Evolutionary conservation across 2,113 vertebrate species (phyloP).

Genomic region (Hyaena hyaena): DNA sequence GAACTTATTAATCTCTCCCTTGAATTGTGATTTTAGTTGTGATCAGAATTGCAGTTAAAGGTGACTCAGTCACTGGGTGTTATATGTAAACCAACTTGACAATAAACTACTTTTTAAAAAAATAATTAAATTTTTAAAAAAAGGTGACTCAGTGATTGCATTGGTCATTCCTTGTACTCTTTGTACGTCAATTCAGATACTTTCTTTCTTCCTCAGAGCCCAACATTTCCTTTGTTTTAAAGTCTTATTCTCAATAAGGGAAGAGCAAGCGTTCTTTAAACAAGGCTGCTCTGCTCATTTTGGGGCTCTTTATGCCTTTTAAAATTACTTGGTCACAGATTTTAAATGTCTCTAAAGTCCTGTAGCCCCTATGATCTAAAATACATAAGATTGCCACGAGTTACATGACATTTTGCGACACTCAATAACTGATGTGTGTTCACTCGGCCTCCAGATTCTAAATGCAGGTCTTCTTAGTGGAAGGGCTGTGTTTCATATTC

Average conservation of each 20-base stretch:
- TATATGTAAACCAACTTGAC: too few species aligned
- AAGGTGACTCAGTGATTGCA: background rate
- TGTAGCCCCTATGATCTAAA: background rate
- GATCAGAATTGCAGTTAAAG: background rate
- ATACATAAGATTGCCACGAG: background rate
- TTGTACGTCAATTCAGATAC: background rate
- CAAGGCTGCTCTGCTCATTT: background rate
- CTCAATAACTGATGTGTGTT: background rate
- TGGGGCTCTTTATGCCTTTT: background rate
- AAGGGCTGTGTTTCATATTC: background rate
- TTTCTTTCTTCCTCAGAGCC: background rate
- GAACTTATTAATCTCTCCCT: background rate
- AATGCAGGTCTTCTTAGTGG: background rate
- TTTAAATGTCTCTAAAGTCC: background rate
- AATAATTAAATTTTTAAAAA: too few species aligned
- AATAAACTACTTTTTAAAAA: too few species aligned
- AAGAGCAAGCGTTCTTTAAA: background rate
- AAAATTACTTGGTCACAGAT: background rate
- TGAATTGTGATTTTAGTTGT: background rate
- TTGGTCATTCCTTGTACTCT: background rate
- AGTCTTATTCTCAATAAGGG: background rate
- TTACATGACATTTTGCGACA: background rate
- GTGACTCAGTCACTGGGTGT: background rate
- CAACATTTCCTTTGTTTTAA: background rate
- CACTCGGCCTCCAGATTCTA: background rate